These are phyloP conservation scores for Furcula furcula DNA, from an alignment of 2,888 invertebrate species.

Conservation along the genomic window DNA sequence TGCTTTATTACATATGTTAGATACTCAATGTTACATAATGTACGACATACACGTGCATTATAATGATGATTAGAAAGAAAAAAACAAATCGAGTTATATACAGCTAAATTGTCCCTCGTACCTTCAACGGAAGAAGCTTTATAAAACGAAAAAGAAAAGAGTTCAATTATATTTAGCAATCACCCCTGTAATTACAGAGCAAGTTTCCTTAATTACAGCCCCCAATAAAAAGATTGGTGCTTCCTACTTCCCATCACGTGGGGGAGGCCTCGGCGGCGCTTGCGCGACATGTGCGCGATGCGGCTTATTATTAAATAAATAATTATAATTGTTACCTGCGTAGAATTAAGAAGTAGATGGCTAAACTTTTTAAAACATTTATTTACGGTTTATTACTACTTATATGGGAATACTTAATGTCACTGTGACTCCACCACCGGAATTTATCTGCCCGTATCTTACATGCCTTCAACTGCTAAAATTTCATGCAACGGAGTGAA, in stretches of 20 bases:
- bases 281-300: conserved; percentile 69
- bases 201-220: conserved; percentile 75
- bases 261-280: conserved; percentile 46
- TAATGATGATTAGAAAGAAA: too few relatives aligned
- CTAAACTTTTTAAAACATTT: too few relatives aligned
- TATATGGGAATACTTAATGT: too few relatives aligned
- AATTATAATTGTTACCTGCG: conserved; percentile 56
- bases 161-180: conserved; percentile 79
- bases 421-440: too few relatives aligned
- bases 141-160: conserved; percentile 61
- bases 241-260: conserved; percentile 78
- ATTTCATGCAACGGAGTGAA: too few relatives aligned
- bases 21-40: too few relatives aligned
- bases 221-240: conserved; percentile 74
- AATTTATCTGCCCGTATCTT: too few relatives aligned
- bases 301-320: conserved; percentile 70
- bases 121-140: conserved; percentile 43
- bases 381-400: too few relatives aligned
- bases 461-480: too few relatives aligned
- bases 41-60: too few relatives aligned
- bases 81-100: too few relatives aligned
- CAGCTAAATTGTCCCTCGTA: conserved; percentile 14
- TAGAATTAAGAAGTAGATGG: conserved; percentile 15
- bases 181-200: conserved; percentile 77
- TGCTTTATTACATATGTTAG: too few relatives aligned